phyloP scores from a whole-genome alignment of 2,113 vertebrate genomes.

The Thamnaconus septentrionalis region DNA sequence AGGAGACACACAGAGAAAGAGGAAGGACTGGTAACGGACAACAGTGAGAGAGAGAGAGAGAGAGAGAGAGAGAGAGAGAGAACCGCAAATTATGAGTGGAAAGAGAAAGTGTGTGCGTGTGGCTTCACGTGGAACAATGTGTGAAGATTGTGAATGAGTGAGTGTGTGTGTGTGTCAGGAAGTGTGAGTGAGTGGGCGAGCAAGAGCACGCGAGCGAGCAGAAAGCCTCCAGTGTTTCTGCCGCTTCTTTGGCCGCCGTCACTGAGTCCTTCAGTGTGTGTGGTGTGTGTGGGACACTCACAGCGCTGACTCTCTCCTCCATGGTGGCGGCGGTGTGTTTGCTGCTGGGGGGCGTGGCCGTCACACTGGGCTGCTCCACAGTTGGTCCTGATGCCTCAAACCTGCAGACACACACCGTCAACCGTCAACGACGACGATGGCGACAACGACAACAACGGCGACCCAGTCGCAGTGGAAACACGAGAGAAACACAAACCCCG shows the following conservation, averaged over 20 bases:
- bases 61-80: no score
- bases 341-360: slow-evolving; percentile 76
- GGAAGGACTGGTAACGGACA: slow-evolving; percentile 55
- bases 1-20: slow-evolving; percentile 45
- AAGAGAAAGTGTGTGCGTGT: no score
- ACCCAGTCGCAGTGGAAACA: no score
- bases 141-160: slow-evolving; percentile 3
- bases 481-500: no score
- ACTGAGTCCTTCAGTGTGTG: slow-evolving; percentile 8
- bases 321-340: slow-evolving; percentile 68
- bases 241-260: neutral
- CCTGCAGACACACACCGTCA: slow-evolving; percentile 40
- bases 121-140: no score
- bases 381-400: slow-evolving; percentile 53
- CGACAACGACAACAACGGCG: no score
- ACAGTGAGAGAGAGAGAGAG: neutral
- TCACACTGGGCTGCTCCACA: slow-evolving; percentile 42
- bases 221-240: slow-evolving; percentile 16
- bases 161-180: neutral
- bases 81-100: no score
- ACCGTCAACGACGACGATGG: no score
- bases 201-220: neutral
- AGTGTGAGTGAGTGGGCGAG: neutral
- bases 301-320: slow-evolving; percentile 74
- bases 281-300: slow-evolving; percentile 50